Evolutionary conservation across 2,113 vertebrate species (phyloP).

Genomic region (Gnathonemus echidnorhynchus): DNA sequence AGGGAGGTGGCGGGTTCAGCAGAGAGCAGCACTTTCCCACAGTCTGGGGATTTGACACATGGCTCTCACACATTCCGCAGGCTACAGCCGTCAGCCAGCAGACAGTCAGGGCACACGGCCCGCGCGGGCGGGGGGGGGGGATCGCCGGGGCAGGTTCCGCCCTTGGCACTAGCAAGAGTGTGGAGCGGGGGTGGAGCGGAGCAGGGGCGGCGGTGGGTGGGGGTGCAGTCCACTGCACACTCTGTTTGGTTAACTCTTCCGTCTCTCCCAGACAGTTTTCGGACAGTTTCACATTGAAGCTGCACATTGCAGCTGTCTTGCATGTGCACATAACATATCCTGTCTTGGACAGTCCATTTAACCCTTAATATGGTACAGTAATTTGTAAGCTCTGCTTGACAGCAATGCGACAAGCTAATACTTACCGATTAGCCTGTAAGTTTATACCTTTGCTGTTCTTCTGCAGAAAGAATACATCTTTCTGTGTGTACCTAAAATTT

Average conservation of each 20-base stretch:
- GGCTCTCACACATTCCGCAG: conserved; percentile 94
- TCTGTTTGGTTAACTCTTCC: conserved; percentile 35
- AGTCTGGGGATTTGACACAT: conserved; percentile 96
- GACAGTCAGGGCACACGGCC: conserved; percentile 37
- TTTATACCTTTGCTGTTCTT: background rate
- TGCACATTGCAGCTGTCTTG: background rate
- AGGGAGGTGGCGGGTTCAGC: conserved; percentile 63
- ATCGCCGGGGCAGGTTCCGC: conserved; percentile 65
- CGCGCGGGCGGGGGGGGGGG: conserved; percentile 53
- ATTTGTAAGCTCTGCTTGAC: background rate
- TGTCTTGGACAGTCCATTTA: background rate
- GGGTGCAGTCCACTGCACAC: conserved; percentile 38
- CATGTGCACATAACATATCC: background rate
- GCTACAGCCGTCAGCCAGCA: conserved; percentile 68
- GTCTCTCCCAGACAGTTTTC: background rate
- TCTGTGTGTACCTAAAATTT: background rate
- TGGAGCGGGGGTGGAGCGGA: conserved; percentile 52
- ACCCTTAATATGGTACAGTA: background rate
- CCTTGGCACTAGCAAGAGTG: conserved; percentile 62
- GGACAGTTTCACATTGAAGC: background rate
- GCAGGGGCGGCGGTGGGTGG: conserved; percentile 51
- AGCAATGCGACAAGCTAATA: background rate
- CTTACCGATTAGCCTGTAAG: background rate
- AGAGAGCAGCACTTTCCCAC: conserved; percentile 97
- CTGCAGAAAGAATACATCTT: background rate